Evolutionary conservation across 1,140 invertebrate species (phyloP), one percentile per base, ranked within the genome.

Genomic region (Spodoptera litura): DNA sequence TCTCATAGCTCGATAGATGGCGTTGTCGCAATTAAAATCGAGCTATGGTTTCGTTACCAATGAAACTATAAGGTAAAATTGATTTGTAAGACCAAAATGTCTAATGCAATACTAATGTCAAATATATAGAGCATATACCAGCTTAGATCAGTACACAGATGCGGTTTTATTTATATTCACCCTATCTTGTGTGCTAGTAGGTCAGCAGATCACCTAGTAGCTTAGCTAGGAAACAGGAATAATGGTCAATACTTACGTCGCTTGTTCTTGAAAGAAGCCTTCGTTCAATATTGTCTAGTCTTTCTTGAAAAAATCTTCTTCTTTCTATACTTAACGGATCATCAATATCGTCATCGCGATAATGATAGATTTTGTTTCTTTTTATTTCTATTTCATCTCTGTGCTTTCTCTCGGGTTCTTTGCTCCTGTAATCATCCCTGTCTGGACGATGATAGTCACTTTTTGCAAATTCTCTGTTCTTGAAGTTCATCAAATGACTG

Each of bases 271-370:
- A 78, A 15, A 78, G 82, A 49, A 88, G 52, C 78, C 83, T 87
- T 38, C 75, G 81, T 59, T 86, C 82, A 35, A 91, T 80, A 44
- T 85, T 84, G 61, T 89, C 81, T 27, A 89, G 74, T 76, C 85
- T 88, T 0, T 85, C 82, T 58, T 89, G 89, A 78, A 88, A 89
- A 77, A 81, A 91, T 52, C 83, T 86, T 74, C 84, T 85, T 78
- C 85, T 85, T 11, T 88, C 82, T 38, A 73, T 49, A 70, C 79
- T 80, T 20, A 91, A 76, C 15, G 59, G 72, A 31, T 85, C 83
- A 9, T 81, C 72, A 4, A 78, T 9, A 53, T 80, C 49, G 52
- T 81, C 53, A 55, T 73, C 78, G 58, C 12, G 25, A 0, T 15
- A 35, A n/a, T 79, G 58, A 56, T 79, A 35, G 15, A 56, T 73